These are phyloP conservation scores for Lagenorhynchus albirostris DNA, from an alignment of 2,113 vertebrate species.

Conservation along the genomic window DNA sequence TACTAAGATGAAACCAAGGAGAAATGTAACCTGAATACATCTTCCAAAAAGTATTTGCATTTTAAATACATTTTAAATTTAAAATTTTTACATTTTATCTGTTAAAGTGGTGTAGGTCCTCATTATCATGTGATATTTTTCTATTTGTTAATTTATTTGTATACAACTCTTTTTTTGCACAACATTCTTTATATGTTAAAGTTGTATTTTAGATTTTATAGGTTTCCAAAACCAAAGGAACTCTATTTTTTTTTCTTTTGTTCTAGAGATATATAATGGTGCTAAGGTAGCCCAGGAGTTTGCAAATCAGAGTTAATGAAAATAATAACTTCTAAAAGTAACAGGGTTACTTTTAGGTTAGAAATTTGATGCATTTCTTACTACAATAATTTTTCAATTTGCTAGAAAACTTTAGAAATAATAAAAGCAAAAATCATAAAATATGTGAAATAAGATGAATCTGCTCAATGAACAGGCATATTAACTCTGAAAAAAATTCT, in stretches of 20 bases:
- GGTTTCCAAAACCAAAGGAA: background rate
- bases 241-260: background rate
- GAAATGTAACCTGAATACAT: background rate
- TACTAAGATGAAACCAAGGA: background rate
- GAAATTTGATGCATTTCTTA: background rate
- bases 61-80: too few species aligned
- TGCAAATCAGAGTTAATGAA: background rate
- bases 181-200: background rate
- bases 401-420: background rate
- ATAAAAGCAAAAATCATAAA: constrained; percentile 22
- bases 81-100: too few species aligned
- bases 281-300: background rate
- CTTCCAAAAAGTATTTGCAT: background rate
- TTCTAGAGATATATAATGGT: background rate
- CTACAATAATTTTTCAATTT: background rate
- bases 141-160: background rate
- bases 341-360: background rate
- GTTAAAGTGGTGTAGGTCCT: too few species aligned
- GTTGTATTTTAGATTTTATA: background rate
- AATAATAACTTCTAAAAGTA: background rate
- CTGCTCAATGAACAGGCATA: background rate
- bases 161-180: background rate
- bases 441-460: constrained; percentile 28
- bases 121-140: background rate
- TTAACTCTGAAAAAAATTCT: background rate